These are phyloP conservation scores for Pachyrhynchus sulphureomaculatus DNA, from an alignment of 1,140 invertebrate species.

Conservation along the genomic window DNA sequence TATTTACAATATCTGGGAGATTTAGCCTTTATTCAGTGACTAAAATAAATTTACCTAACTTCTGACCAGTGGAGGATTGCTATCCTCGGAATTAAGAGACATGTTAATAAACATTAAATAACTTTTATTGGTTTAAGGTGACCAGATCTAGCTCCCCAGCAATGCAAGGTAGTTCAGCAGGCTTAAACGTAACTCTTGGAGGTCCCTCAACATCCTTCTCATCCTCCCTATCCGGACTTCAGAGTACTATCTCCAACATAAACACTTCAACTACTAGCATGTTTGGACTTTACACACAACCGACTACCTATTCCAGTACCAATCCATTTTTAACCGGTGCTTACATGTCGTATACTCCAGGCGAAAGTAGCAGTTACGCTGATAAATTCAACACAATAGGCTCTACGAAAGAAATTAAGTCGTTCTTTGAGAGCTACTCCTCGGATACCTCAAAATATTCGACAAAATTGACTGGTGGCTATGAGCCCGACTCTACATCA, in stretches of 20 bases:
- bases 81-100: too few relatives aligned
- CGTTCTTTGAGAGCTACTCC: conserved; percentile 44
- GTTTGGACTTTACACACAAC: conserved; percentile 44
- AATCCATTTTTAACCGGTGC: conserved; percentile 59
- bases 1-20: too few relatives aligned
- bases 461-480: conserved; percentile 38
- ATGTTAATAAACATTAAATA: too few relatives aligned
- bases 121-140: conserved; percentile 21
- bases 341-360: conserved; percentile 55
- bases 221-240: conserved; percentile 44
- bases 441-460: conserved; percentile 39
- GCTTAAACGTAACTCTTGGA: conserved; percentile 59
- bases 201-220: conserved; percentile 48
- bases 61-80: too few relatives aligned
- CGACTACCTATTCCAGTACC: conserved; percentile 55
- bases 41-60: too few relatives aligned
- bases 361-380: conserved; percentile 33
- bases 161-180: conserved; percentile 60
- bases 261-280: conserved; percentile 46
- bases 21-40: too few relatives aligned
- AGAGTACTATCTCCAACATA: conserved; percentile 49
- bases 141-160: conserved; percentile 50
- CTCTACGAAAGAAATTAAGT: conserved; percentile 43
- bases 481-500: conserved; percentile 32
- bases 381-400: conserved; percentile 48